Percentiles rank a stretch among this genome's conserved stretches.
These are phyloP conservation scores for Abscondita cerata DNA, from an alignment of 2,888 invertebrate species.

Conservation along the genomic window DNA sequence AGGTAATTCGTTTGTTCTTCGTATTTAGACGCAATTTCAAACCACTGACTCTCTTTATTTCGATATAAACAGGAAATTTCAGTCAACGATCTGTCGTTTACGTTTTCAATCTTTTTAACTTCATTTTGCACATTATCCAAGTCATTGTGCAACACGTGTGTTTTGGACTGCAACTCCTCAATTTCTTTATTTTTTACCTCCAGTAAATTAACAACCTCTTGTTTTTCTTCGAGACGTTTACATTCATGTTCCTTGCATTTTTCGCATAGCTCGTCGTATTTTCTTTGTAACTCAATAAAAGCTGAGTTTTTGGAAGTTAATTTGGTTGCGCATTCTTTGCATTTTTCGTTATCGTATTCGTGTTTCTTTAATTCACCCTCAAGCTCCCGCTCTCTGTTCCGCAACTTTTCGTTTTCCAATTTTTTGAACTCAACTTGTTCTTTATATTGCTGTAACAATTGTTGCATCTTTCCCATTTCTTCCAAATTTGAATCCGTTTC, in stretches of 20 bases:
- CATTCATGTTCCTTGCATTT: too few species aligned
- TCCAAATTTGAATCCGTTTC: neutral
- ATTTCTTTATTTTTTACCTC: conserved; percentile 25
- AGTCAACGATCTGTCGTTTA: conserved; percentile 2
- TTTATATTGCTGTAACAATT: conserved; percentile 29
- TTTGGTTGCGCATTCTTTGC: neutral
- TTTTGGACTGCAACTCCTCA: conserved; percentile 20
- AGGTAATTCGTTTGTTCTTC: neutral
- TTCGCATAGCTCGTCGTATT: neutral
- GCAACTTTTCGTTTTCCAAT: conserved; percentile 31
- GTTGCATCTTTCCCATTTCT: neutral
- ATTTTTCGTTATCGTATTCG: neutral
- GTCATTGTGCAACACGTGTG: neutral
- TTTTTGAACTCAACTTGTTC: conserved; percentile 27
- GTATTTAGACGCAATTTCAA: neutral
- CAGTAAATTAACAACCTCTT: conserved; percentile 18
- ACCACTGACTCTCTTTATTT: conserved; percentile 13
- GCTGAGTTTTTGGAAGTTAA: conserved; percentile 27
- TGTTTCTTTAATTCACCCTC: neutral
- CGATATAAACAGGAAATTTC: conserved; percentile 13
- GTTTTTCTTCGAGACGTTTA: too few species aligned
- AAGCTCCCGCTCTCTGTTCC: conserved; percentile 17
- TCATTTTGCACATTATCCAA: neutral
- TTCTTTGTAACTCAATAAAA: neutral
- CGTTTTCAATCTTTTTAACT: neutral